Evolutionary conservation across 1,140 invertebrate species (phyloP), one percentile per base, ranked within the genome.

Genomic region (Hyposmocoma kahamanoa): DNA sequence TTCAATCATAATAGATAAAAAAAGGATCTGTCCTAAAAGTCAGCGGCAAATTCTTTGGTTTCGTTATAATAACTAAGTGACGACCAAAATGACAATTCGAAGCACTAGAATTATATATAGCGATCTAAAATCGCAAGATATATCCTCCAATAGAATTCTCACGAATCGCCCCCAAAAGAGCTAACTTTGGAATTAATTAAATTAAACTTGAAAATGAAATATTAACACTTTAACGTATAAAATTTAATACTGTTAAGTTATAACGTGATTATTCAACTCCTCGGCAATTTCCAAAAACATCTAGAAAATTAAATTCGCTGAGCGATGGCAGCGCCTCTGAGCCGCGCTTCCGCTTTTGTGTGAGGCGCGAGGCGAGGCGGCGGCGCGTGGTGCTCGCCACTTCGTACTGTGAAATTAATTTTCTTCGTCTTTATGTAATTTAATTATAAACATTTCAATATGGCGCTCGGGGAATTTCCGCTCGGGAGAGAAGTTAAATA

Each of bases 161-260:
- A n/a, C n/a, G n/a, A n/a, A n/a, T n/a, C n/a, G n/a, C 1, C 22
- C 32, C 32, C 9, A 41, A 1, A 21, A 41, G 19, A 18, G 11
- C 18, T 41, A 71, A 78, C 59, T 80, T 72, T 69, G 59, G 81
- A 84, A 84, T 87, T 87, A 87, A 87, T 87, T 87, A 82, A 86
- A 87, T 87, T 87, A 85, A 87, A 85, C 77, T 86, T 84, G 72
- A 79, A 84, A 86, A 86, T 87, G 82, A 86, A 87, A 87, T 87
- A 87, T 87, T 87, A 87, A 85, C 84, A 86, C 82, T 82, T 86
- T 83, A 83, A 81, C 77, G 82, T 85, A 78, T 86, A 86, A 85
- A 87, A 87, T 87, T 85, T 86, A 87, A 87, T 87, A 83, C 68
- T 52, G 77, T 74, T 76, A 79, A 83, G 76, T 81, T 85, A 85